Evolutionary conservation across 2,888 invertebrate genomes (phyloP), one percentile per base, ranked within the genome.

Genomic region (Mylabris sibirica): DNA sequence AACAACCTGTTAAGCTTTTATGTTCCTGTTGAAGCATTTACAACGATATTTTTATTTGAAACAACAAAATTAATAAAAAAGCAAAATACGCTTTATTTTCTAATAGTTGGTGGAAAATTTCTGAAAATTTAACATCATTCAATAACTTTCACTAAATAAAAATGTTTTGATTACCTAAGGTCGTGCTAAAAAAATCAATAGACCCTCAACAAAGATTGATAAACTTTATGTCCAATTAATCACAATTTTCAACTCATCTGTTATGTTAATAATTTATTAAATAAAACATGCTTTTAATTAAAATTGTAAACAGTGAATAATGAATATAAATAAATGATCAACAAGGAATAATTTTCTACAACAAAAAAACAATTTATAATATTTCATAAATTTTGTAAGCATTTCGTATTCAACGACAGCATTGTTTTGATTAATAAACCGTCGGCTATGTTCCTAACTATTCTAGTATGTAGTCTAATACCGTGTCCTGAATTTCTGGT

Each of bases 381-480:
- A 11, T 53, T 53, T 53, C 22, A 12, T 53, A 20, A 53, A 22
- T 53, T 44, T 22, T 4, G 11, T 22, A 53, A 53, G 11, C 49
- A 53, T 53, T 53, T 22, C 8, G 3, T 53, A 53, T 53, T 53
- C 49, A 53, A 53, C 3, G 9, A 53, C 20, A 53, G 20, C 8
- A 9, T 20, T 53, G 53, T 53, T 53, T 53, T 53, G 49, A 53
- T 53, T 53, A 53, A 53, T 53, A 53, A 53, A 53, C 49, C 49
- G 53, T 22, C 53, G 53, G 53, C 24, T 22, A 53, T 53, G 53
- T 53, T 53, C 12, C 12, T 30, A 30, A 30, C 30, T 9, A 3
- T 53, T 24, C 53, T 22, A 44, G n/a, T 14, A 22, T 53, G 44
- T 44, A 44, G 17, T 44, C 3, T 17, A 44, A 44, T 53, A 11